Evolutionary conservation across 2,888 invertebrate genomes (phyloP).

Genomic region (Crepidodera aurea): DNA sequence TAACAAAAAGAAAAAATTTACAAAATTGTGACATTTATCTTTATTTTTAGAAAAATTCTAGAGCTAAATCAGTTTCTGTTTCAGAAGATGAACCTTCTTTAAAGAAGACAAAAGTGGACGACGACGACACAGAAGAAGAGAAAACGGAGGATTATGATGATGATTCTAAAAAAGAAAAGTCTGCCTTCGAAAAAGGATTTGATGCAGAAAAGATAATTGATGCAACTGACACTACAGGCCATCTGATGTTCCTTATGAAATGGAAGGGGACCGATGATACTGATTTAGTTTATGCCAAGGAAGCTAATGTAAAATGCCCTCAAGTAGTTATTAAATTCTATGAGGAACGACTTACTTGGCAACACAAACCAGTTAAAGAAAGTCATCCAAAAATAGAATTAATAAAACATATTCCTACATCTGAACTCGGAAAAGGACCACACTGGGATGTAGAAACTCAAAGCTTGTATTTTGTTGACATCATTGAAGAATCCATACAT

Average conservation of each 20-base stretch:
- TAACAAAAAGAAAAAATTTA: too few relatives aligned
- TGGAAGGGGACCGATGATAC: slow-evolving; percentile 96
- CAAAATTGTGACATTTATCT: too few relatives aligned
- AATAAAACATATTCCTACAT: slow-evolving; percentile 56
- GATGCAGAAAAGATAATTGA: slow-evolving; percentile 90
- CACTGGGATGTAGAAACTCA: slow-evolving; percentile 73
- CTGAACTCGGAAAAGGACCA: slow-evolving; percentile 74
- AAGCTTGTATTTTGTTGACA: slow-evolving; percentile 73
- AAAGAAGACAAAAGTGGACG: slow-evolving; percentile 16
- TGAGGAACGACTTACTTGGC: slow-evolving; percentile 95
- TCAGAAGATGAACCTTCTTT: slow-evolving; percentile 22
- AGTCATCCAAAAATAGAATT: slow-evolving; percentile 55
- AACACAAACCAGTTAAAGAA: slow-evolving; percentile 54
- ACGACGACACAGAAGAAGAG: slow-evolving; percentile 18
- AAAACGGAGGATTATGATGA: slow-evolving; percentile 30
- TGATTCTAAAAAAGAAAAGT: slow-evolving; percentile 54
- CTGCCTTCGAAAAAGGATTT: slow-evolving; percentile 81
- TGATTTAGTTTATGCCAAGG: slow-evolving; percentile 89
- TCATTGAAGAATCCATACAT: slow-evolving; percentile 55
- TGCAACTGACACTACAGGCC: slow-evolving; percentile 79
- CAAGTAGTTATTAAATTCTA: slow-evolving; percentile 96
- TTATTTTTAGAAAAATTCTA: slow-evolving; percentile 24
- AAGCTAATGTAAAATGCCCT: slow-evolving; percentile 91
- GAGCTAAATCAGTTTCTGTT: slow-evolving; percentile 29
- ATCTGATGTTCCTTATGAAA: slow-evolving; percentile 92